Evolutionary conservation across 2,888 invertebrate genomes (phyloP), one percentile per base, ranked within the genome.

Genomic region (Thysanoteuthis rhombus): DNA sequence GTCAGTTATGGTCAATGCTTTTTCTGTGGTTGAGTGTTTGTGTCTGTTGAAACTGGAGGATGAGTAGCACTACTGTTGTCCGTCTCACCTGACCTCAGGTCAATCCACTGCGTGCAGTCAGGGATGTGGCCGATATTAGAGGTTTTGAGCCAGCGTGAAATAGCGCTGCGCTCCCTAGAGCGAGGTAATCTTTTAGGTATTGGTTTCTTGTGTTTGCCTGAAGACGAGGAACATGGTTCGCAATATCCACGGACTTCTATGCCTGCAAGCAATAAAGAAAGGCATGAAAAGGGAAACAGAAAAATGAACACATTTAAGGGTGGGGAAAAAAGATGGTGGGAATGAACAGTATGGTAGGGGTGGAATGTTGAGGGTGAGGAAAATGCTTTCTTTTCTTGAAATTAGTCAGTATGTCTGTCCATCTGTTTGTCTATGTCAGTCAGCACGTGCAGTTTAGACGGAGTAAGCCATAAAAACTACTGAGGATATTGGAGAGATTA

Each of bases 31-130:
- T 75, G 75, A n/a, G 75, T 75, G n/a, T 75, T 75, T n/a, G 75
- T 75, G 12, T n/a, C 75, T 36, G 75, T 25, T 75, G n/a, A n/a
- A 75, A n/a, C n/a, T 3, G 75, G 36, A 75, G 75, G 75, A 75
- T n/a, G 75, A n/a, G 75, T n/a, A 16, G n/a, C n/a, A 36, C 75
- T 36, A n/a, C 75, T 75, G 75, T 36, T 75, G 75, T 75, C 75
- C 75, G n/a, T 75, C n/a, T 75, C 75, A 75, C 75, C 75, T 75
- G 75, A 75, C 75, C 75, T 75, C 75, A 75, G 75, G 75, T 75
- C 75, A n/a, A 75, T 75, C 75, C 75, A 75, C n/a, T 75, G 75
- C 75, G 75, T 75, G n/a, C 75, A 75, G 75, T 75, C 75, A 16
- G 75, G 75, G 75, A 75, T 75, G 75, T 75, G 75, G 75, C 75